Base-by-base conservation (phyloP, 92 coral and sea anemone species). In the Umimayanthus kanabou region DNA sequence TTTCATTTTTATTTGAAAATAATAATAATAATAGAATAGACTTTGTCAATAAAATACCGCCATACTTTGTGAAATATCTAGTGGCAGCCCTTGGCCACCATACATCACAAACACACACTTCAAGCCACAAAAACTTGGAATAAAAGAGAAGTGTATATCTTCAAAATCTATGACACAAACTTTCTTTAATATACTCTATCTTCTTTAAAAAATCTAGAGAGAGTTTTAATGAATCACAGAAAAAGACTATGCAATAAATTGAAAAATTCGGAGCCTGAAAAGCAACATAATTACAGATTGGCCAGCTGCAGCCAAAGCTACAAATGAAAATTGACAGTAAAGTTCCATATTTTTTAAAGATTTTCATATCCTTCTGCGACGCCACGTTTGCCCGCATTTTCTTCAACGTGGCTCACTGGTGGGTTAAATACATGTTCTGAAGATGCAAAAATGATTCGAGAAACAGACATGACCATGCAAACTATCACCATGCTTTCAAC, bases 331-430 rank as follows among this genome's bases (percentile, higher is more conserved):
- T 2, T 53, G 58, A 53, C 25, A 61, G 22, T 23, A 6, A 61
- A 61, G 9, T 61, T 23, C 69, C 26, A 20, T 43, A 25, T 47
- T 45, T 43, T 47, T 49, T 6, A 16, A 3, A 7, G 7, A 25
- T 10, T 47, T 45, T 55, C 26, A n/a, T n/a, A n/a, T n/a, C n/a
- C n/a, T n/a, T n/a, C 47, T 69, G 87, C 87, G 79, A 83, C 87
- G 87, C 87, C 87, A 83, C 87, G 87, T 83, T 83, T 83, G 69
- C 58, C 22, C 4, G 26, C 65, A 49, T 18, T 49, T n/a, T 39
- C 28, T 45, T 45, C 78, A 55, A 83, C 77, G 87, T 83, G 87
- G 77, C 78, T 70, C 45, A 29, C 87, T 70, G 87, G 77, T 83
- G 39, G n/a, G 66, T 26, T 49, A 22, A 80, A 30, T 79, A 16